phyloP scores from a whole-genome alignment of 2,113 vertebrate genomes.

The Pangasianodon hypophthalmus region DNA sequence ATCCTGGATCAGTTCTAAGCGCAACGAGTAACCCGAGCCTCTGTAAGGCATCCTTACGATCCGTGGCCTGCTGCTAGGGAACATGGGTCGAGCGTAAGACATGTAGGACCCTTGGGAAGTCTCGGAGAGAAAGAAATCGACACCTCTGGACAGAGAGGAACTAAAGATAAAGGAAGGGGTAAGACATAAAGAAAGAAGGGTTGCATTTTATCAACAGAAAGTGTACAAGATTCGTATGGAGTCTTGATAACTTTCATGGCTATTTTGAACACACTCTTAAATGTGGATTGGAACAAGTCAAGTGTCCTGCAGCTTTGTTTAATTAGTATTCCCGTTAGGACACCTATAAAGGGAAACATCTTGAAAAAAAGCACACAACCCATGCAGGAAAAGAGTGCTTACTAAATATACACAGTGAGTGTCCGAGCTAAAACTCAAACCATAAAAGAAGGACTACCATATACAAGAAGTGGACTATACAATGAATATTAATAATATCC shows the following conservation, averaged over 20 bases:
- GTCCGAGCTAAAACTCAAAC: not conserved
- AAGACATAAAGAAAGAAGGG: slow-evolving; percentile 5
- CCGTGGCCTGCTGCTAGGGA: not conserved
- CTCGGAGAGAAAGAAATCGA: slow-evolving; percentile 64
- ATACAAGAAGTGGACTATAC: not conserved
- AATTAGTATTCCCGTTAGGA: not conserved
- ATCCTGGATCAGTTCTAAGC: slow-evolving; percentile 22
- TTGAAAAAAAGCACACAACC: not conserved
- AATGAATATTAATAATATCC: not conserved
- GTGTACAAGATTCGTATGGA: not conserved
- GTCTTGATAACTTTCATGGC: not conserved
- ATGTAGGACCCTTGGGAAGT: slow-evolving; percentile 57
- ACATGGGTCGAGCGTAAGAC: slow-evolving; percentile 28
- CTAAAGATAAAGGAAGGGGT: slow-evolving; percentile 73
- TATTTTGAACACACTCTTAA: not conserved
- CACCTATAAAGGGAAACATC: not conserved
- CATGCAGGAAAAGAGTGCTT: not conserved
- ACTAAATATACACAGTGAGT: not conserved
- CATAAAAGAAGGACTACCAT: not conserved
- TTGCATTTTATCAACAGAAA: not conserved
- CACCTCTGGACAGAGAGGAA: slow-evolving; percentile 58
- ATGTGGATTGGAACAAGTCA: not conserved
- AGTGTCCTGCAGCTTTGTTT: not conserved
- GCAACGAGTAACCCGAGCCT: slow-evolving; percentile 34
- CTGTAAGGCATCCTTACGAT: slow-evolving; percentile 51